Percentiles rank a stretch among this genome's conserved stretches.
phyloP scores from a whole-genome alignment of 1,140 invertebrate species.

The Schmidtea mediterranea region DNA sequence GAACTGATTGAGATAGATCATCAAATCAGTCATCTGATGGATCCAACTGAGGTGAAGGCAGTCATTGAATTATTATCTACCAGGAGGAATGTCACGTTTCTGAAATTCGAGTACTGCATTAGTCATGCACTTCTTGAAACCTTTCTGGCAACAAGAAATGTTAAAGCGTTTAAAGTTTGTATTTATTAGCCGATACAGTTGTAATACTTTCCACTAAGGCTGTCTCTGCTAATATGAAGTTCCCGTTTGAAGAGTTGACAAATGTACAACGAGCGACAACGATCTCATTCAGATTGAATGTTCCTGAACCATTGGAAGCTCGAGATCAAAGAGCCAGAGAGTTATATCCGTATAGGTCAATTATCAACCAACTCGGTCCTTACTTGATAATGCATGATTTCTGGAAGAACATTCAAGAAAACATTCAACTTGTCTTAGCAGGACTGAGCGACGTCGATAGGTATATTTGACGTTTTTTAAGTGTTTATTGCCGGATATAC shows the following conservation, averaged over 20 bases:
- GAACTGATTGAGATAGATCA: slow-evolving; percentile 23
- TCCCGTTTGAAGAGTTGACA: slow-evolving; percentile 19
- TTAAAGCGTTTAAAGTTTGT: slow-evolving; percentile 17
- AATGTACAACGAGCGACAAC: slow-evolving; percentile 15
- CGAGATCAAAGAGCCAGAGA: slow-evolving; percentile 14
- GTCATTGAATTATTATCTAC: slow-evolving; percentile 18
- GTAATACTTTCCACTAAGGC: slow-evolving; percentile 11
- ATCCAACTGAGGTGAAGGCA: slow-evolving; percentile 13
- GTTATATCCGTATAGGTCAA: slow-evolving; percentile 20
- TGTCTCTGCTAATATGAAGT: slow-evolving; percentile 17
- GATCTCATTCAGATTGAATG: slow-evolving; percentile 13
- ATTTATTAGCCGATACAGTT: background rate
- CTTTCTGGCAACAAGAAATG: slow-evolving; percentile 20
- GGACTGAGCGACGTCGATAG: slow-evolving; percentile 24
- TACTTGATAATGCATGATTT: slow-evolving; percentile 18
- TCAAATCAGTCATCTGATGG: slow-evolving; percentile 17
- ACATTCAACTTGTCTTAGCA: slow-evolving; percentile 20
- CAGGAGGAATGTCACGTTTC: slow-evolving; percentile 20
- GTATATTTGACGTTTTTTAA: slow-evolving; percentile 10
- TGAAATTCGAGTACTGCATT: slow-evolving; percentile 24
- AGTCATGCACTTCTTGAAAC: slow-evolving; percentile 20
- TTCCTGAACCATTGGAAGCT: slow-evolving; percentile 24
- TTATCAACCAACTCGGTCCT: slow-evolving; percentile 19
- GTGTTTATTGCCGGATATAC: background rate
- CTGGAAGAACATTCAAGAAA: slow-evolving; percentile 18